Conservation (phyloP, 2,797 vertebrate species). For the Tenualosa thibaudeaui region DNA sequence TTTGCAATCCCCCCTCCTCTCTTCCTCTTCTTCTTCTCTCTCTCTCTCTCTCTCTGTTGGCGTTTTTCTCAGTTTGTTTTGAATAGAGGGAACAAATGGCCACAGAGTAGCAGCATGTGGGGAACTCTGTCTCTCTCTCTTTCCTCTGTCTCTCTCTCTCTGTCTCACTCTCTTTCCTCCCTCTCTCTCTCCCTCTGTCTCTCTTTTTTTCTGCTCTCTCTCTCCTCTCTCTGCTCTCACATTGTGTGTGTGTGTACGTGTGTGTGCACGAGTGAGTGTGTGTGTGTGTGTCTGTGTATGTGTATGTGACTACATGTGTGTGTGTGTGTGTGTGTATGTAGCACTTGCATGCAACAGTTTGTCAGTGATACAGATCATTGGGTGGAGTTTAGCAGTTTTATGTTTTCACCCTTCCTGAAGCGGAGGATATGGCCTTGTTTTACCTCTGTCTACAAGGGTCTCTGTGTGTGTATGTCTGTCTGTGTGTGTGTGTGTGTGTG, state of each 20-base stretch:
- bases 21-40: too few relatives aligned
- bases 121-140: too few relatives aligned
- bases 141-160: not conserved
- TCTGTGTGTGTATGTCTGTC: not conserved
- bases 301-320: not conserved
- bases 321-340: not conserved
- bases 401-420: not conserved
- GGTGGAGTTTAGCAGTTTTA: not conserved
- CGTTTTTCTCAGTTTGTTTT: too few relatives aligned
- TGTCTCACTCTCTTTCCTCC: too few relatives aligned
- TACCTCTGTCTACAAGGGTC: not conserved
- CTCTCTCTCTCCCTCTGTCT: too few relatives aligned
- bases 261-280: not conserved
- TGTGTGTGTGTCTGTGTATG: not conserved
- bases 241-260: not conserved
- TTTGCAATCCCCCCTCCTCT: not conserved
- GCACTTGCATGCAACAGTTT: too few relatives aligned
- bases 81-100: too few relatives aligned
- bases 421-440: not conserved
- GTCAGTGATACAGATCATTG: not conserved
- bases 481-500: slow-evolving; percentile 4
- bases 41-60: too few relatives aligned
- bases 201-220: too few relatives aligned
- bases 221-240: not conserved
- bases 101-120: too few relatives aligned